Conservation (phyloP, 2,888 invertebrate species). For the Mamestra brassicae region DNA sequence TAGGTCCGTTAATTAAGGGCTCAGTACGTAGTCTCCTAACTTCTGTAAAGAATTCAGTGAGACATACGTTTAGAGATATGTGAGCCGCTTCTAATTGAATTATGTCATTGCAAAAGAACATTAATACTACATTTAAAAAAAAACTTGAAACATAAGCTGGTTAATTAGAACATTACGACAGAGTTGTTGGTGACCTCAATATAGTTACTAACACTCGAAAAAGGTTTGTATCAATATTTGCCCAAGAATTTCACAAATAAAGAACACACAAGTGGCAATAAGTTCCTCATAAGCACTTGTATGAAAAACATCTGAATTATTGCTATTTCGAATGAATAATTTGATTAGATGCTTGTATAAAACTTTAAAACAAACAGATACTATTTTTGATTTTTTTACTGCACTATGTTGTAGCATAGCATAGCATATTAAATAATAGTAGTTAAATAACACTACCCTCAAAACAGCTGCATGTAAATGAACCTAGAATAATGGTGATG, state of each 20-base stretch:
- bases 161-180: neutral
- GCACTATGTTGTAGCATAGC: no score
- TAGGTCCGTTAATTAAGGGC: constrained; percentile 18
- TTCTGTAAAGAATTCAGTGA: no score
- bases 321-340: constrained; percentile 1
- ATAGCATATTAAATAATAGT: neutral
- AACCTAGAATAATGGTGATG: constrained; percentile 7
- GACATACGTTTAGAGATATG: neutral
- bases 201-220: constrained; percentile 5
- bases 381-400: no score
- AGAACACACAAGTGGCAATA: neutral
- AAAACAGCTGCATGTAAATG: neutral
- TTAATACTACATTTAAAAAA: neutral
- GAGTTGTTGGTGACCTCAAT: neutral
- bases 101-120: neutral
- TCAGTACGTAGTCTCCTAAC: neutral
- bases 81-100: neutral
- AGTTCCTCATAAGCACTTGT: neutral
- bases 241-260: constrained; percentile 32
- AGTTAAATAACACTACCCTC: neutral
- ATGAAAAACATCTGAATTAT: constrained; percentile 7
- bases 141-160: neutral
- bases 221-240: constrained; percentile 20
- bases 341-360: neutral
- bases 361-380: neutral